A percentile compares a stretch with the other conserved stretches of the same genome.
These are phyloP conservation scores for Rhagophthalmus giganteus DNA, from an alignment of 2,888 invertebrate genomes.

Conservation along the genomic window DNA sequence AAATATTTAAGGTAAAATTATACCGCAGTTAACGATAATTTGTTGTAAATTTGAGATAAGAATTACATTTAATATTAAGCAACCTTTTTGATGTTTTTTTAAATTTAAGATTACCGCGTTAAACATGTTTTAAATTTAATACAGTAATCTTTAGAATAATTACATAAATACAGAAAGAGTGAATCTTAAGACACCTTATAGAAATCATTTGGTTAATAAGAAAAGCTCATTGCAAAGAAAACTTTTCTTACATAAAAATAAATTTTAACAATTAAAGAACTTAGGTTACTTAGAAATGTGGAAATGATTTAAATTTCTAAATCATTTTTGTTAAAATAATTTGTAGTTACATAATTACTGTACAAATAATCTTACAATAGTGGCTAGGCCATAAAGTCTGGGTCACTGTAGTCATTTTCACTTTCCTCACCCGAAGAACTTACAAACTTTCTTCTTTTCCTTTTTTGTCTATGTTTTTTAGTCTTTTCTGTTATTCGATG, in stretches of 20 bases:
- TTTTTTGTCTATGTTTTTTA: conserved; percentile 58
- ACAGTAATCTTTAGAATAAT: too few relatives aligned
- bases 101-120: too few relatives aligned
- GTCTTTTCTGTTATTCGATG: conserved; percentile 54
- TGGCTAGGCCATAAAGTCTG: conserved; percentile 55
- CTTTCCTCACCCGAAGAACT: conserved; percentile 64
- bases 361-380: conserved; percentile 42
- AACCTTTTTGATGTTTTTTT: conserved; percentile 17
- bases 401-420: conserved; percentile 69
- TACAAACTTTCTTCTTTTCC: conserved; percentile 60
- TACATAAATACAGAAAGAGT: not conserved
- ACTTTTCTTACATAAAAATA: not conserved
- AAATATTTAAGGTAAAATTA: too few relatives aligned
- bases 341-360: conserved; percentile 43
- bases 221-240: too few relatives aligned
- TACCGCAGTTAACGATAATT: too few relatives aligned
- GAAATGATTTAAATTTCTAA: conserved; percentile 36
- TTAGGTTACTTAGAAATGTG: conserved; percentile 12
- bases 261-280: not conserved
- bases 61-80: conserved; percentile 12
- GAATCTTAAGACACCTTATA: not conserved
- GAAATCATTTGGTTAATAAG: not conserved
- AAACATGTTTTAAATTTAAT: too few relatives aligned
- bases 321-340: conserved; percentile 33
- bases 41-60: too few relatives aligned